phyloP scores from a whole-genome alignment of 2,113 vertebrate genomes.

The Nansenia antarctica region DNA sequence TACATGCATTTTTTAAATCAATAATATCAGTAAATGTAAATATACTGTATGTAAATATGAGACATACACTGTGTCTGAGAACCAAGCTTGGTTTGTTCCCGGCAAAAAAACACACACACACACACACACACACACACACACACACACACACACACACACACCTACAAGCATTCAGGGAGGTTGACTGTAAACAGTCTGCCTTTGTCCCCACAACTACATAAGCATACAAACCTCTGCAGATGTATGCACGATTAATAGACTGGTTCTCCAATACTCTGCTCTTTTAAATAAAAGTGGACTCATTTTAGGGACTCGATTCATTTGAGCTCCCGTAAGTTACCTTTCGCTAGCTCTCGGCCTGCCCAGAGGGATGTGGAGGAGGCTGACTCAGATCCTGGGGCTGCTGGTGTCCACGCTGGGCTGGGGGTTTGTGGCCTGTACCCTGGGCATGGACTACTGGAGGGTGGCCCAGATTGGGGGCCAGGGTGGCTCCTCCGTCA shows the following conservation, averaged over 20 bases:
- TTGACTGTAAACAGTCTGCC: slow-evolving; percentile 24
- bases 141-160: neutral
- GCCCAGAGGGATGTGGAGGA: slow-evolving; percentile 33
- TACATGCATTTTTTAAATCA: too few relatives aligned
- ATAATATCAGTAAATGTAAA: too few relatives aligned
- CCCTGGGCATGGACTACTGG: slow-evolving; percentile 85
- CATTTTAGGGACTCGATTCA: neutral
- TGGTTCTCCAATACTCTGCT: neutral
- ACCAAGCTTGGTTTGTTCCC: too few relatives aligned
- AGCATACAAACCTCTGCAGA: too few relatives aligned
- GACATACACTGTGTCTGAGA: too few relatives aligned
- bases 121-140: too few relatives aligned
- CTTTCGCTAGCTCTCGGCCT: neutral
- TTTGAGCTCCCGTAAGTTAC: neutral
- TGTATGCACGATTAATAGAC: neutral
- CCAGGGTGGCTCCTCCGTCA: slow-evolving; percentile 66
- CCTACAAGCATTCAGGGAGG: neutral
- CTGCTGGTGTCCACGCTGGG: slow-evolving; percentile 77
- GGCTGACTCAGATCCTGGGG: slow-evolving; percentile 74
- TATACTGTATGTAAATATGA: too few relatives aligned
- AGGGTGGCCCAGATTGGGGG: slow-evolving; percentile 83
- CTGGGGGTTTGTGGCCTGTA: slow-evolving; percentile 82
- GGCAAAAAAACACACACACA: too few relatives aligned
- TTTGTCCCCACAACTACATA: too few relatives aligned
- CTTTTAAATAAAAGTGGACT: neutral